Base-by-base conservation (phyloP, 1,140 invertebrate species). In the Onthophagus taurus region DNA sequence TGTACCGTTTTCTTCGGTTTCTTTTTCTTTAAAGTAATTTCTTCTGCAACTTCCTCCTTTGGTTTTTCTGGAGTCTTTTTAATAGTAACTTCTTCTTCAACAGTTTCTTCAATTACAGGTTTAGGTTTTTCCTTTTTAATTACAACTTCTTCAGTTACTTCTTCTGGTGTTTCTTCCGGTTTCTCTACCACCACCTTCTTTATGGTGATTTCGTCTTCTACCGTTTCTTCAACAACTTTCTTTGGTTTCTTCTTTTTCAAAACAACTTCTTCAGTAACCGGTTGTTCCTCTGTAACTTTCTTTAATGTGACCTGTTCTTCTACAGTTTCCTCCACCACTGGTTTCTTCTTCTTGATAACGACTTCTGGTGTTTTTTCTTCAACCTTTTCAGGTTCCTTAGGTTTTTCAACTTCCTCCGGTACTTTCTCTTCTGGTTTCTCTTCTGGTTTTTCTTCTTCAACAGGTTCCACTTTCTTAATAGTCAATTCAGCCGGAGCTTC, bases 401-500 rank as follows among this genome's bases (percentile, higher is more conserved):
- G 57, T 60, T 45, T 36, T 46, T 52, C 47, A 31, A 45, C 30
- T 44, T 45, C 49, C 50, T 46, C 49, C 11, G 50, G 52, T 21
- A 42, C 31, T 13, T 58, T 52, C 29, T 55, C 54, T n/a, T 55
- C 50, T 35, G 49, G 52, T 39, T 58, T 54, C 3, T 55, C 24
- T 39, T 51, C 50, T 9, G 39, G 41, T 47, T 55, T 57, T 60
- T 82, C 64, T 37, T 64, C 56, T 30, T 48, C 42, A 20, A 74
- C 63, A 61, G 72, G 67, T 49, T 72, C 67, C 2, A 80, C 49
- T 30, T 60, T 47, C 7, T 59, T 71, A 9, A 80, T 61, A 11
- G 78, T 78, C 67, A 76, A 83, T 47, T 75, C 71, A 36, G 61
- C 60, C 13, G 70, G 72, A 42, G 57, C 71, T 11, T 83, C 76